Base-by-base conservation (phyloP, 1,140 invertebrate genomes). In the Eufriesea mexicana region DNA sequence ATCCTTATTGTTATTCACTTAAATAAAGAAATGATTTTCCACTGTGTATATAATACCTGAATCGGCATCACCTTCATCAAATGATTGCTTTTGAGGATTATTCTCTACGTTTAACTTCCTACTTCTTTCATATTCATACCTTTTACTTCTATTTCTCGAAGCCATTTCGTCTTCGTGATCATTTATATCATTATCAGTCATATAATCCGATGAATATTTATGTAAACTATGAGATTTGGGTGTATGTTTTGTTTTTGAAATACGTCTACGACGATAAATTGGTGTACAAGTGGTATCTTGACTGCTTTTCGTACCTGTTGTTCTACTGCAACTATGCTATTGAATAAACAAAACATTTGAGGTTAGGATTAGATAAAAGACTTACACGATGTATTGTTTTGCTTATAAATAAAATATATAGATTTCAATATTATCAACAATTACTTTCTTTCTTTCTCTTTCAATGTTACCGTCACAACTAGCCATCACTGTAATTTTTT, bases 51-150 rank as follows among this genome's bases (percentile, higher is more conserved):
- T 79, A 55, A 71, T 89, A 90, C 90, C 87, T 68, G 67, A 66
- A 25, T 90, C 86, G n/a, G 86, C 87, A 71, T 92, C 87, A 20
- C 84, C 85, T 81, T 90, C 88, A 70, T 94, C 90, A 42, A 95
- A 90, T 67, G 91, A 92, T n/a, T 68, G 47, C 14, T 81, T 79
- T 4, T 94, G 88, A 68, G 90, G 82, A 75, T 88, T 83, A 84
- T 94, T 95, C 82, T 94, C 93, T 81, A 92, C 90, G 0, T 82
- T 74, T 7, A 94, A 84, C 80, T 81, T 91, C 45, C 92, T 90
- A 62, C 93, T 93, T 89, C 94, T 93, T 87, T 91, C 93, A n/a
- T 81, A 82, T 7, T 94, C 83, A 55, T 89, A 79, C 16, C 87
- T 90, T 71, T 86, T 91, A 59, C 85, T 92, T 79, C 89, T 91